Percentiles rank a stretch among this genome's conserved stretches.
phyloP scores from a whole-genome alignment of 1,140 invertebrate species.

The Tyrophagus putrescentiae region DNA sequence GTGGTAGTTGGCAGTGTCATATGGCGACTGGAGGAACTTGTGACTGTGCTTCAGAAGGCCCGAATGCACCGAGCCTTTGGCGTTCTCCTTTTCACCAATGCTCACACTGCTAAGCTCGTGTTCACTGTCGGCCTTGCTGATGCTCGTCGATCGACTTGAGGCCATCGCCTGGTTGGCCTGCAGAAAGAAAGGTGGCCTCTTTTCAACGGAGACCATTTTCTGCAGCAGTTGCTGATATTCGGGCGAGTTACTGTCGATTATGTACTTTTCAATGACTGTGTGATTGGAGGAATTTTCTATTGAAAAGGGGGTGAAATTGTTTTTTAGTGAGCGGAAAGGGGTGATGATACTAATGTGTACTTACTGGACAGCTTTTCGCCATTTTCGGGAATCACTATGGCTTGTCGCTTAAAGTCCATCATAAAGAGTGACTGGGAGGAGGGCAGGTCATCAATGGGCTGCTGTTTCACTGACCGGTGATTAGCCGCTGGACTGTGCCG shows the following conservation, averaged over 20 bases:
- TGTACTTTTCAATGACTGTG: neutral
- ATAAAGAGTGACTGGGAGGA: neutral
- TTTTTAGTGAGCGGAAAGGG: neutral
- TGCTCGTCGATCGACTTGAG: neutral
- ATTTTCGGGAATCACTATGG: neutral
- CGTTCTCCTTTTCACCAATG: neutral
- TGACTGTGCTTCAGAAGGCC: neutral
- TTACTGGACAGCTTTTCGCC: neutral
- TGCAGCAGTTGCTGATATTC: conserved; percentile 1
- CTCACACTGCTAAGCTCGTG: neutral
- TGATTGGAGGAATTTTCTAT: neutral
- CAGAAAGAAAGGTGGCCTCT: neutral
- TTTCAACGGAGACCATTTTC: neutral
- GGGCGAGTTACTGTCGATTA: neutral
- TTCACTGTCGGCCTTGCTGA: neutral
- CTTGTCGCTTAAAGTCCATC: neutral
- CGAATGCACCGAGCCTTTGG: too few relatives aligned
- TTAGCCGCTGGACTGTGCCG: neutral
- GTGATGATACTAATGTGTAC: neutral
- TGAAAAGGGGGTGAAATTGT: neutral
- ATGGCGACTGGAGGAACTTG: neutral
- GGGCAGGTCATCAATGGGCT: neutral
- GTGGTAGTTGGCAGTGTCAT: neutral
- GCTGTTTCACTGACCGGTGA: neutral
- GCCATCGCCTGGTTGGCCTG: neutral